These are phyloP conservation scores for Propithecus coquereli DNA, from an alignment of 2,113 vertebrate species.

Conservation along the genomic window DNA sequence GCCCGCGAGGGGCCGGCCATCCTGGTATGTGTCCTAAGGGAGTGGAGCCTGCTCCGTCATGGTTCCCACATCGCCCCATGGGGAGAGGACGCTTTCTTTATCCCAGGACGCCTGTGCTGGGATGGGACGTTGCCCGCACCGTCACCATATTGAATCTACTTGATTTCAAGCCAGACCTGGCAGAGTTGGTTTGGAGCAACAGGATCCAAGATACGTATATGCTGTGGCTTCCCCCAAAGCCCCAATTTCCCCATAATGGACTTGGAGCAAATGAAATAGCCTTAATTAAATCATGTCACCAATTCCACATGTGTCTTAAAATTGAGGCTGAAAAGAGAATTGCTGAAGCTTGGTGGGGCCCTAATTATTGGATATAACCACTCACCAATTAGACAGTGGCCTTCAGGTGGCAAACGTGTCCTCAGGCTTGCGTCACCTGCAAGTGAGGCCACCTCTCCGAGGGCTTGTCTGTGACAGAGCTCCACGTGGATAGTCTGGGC, in stretches of 20 bases:
- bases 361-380: fast-evolving
- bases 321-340: not conserved
- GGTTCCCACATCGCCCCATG: fast-evolving
- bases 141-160: fast-evolving
- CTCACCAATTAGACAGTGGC: not conserved
- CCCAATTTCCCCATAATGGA: not conserved
- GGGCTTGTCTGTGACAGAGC: not conserved
- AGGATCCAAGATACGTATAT: not conserved
- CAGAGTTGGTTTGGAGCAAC: not conserved
- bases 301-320: not conserved
- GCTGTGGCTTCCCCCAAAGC: not conserved
- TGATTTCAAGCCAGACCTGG: not conserved
- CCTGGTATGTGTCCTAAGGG: fast-evolving
- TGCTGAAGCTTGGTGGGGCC: fast-evolving
- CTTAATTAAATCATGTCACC: not conserved
- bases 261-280: not conserved
- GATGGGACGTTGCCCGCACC: fast-evolving
- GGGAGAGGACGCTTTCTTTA: not conserved
- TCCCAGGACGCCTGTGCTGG: fast-evolving
- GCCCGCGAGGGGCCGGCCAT: fast-evolving
- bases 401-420: fast-evolving
- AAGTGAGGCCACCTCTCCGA: not conserved
- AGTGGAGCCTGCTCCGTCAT: fast-evolving
- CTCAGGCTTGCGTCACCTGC: fast-evolving
- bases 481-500: fast-evolving